These are phyloP conservation scores for Thalassophryne amazonica DNA, from an alignment of 2,797 vertebrate species.

Conservation along the genomic window DNA sequence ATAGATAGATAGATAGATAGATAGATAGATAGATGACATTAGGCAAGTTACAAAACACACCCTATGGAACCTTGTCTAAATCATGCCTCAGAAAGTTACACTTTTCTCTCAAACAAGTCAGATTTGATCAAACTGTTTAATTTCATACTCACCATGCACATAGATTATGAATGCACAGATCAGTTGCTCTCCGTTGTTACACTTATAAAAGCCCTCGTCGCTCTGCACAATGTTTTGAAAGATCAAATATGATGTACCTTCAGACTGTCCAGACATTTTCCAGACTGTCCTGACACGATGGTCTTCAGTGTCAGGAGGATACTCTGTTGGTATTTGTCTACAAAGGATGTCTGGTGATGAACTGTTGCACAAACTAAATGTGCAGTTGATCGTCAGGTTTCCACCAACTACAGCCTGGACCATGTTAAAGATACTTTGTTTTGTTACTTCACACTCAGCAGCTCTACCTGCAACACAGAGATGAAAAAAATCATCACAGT, in stretches of 20 bases:
- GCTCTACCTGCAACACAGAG: too few relatives aligned
- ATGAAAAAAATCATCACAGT: too few relatives aligned
- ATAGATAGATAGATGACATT: too few relatives aligned
- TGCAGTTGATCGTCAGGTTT: not conserved
- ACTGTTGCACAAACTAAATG: not conserved
- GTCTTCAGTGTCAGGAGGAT: not conserved
- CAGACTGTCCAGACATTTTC: not conserved
- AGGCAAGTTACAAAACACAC: too few relatives aligned
- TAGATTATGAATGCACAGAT: not conserved
- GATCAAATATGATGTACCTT: not conserved
- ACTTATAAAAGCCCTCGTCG: conserved; percentile 1
- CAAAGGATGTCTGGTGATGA: not conserved
- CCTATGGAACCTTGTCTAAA: too few relatives aligned
- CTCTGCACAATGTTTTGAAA: not conserved
- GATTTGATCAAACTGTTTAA: too few relatives aligned
- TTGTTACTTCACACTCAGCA: too few relatives aligned
- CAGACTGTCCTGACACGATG: not conserved
- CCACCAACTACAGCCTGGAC: not conserved
- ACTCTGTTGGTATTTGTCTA: not conserved
- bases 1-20: too few relatives aligned
- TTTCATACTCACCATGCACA: conserved; percentile 1
- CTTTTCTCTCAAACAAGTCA: too few relatives aligned
- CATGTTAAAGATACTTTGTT: too few relatives aligned
- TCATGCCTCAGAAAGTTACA: too few relatives aligned
- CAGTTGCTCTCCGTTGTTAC: accelerated